Evolutionary conservation across 2,888 invertebrate species (phyloP), one percentile per base, ranked within the genome.

Genomic region (Hirtodrosophila confusa): DNA sequence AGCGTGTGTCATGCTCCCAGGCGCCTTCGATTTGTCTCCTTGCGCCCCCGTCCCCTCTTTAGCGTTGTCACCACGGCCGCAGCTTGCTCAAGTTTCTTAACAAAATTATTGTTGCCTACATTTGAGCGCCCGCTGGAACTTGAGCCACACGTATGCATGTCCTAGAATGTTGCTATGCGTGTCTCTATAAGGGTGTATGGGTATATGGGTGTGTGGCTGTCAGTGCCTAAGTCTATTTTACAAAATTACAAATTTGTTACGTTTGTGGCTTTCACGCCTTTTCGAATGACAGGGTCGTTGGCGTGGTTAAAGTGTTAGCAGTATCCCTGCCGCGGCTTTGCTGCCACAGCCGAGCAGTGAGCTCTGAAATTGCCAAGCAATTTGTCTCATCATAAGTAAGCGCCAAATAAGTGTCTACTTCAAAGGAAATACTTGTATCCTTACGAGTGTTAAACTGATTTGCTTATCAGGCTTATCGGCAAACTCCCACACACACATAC

Each of bases 201-300:
- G 17, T 17, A 17, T n/a, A n/a, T n/a, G 27, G 3, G 27, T 33
- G 11, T 4, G 44, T 7, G 24, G 31, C 3, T 29, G 36, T 51
- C 36, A 37, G 36, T 49, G 72, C 69, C 69, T 72, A 58, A 78
- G 87, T 79, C 77, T 82, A 82, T 85, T 85, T 75, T 57, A 71
- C 54, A 79, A 85, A 78, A 79, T 87, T 80, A 80, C 85, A 71
- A 80, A 85, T 85, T 85, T 85, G 84, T 85, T 82, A 85, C 85
- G 87, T 85, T 85, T 85, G 84, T 49, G 85, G 87, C 79, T 79
- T 84, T 85, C 71, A 78, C 84, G 82, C 85, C 79, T 82, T 79
- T 75, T 43, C 72, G 23, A 65, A 55, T 78, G 79, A 73, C 79
- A 85, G 50, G 40, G 29, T 36, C 17, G 29, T 11, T 31, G 9